Conservation (phyloP, 2,113 vertebrate genomes). For the Grammomys surdaster region DNA sequence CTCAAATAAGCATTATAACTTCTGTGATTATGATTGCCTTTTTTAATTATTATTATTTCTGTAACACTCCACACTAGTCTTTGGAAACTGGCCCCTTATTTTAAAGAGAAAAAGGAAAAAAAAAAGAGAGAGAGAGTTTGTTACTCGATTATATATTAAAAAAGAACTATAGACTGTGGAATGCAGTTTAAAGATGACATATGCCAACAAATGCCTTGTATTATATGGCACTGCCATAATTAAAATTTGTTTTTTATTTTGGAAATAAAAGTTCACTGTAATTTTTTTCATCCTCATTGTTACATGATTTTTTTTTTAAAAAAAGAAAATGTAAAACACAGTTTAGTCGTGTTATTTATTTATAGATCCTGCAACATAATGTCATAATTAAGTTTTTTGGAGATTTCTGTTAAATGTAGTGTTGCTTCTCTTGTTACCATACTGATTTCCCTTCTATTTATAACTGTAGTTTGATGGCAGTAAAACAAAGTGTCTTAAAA, state of each 20-base stretch:
- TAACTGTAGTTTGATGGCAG: conserved; percentile 99
- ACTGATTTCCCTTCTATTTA: conserved; percentile 96
- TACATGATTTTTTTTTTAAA: conserved; percentile 89
- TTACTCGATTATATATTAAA: conserved; percentile 92
- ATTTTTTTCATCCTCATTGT: conserved; percentile 94
- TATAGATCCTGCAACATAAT: conserved; percentile 94
- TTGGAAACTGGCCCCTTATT: conserved; percentile 92
- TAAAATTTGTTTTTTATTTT: conserved; percentile 93
- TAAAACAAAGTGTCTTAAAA: conserved; percentile 99
- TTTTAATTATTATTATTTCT: conserved; percentile 90
- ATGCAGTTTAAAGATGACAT: conserved; percentile 99
- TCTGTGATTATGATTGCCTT: conserved; percentile 89
- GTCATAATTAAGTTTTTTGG: conserved; percentile 96
- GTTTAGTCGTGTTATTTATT: conserved; percentile 98
- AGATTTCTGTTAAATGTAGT: conserved; percentile 92
- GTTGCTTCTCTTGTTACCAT: conserved; percentile 92
- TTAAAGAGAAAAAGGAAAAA: conserved; percentile 88
- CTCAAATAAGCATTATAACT: conserved; percentile 93
- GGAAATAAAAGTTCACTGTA: conserved; percentile 97
- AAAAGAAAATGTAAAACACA: conserved; percentile 96
- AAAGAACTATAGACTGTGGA: conserved; percentile 99
- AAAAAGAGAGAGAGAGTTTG: conserved; percentile 89
- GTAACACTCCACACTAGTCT: conserved; percentile 93
- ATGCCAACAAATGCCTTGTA: conserved; percentile 99
- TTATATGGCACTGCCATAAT: conserved; percentile 99